Base-by-base conservation (phyloP, 2,888 invertebrate species). In the Trypoxylon attenuatum region DNA sequence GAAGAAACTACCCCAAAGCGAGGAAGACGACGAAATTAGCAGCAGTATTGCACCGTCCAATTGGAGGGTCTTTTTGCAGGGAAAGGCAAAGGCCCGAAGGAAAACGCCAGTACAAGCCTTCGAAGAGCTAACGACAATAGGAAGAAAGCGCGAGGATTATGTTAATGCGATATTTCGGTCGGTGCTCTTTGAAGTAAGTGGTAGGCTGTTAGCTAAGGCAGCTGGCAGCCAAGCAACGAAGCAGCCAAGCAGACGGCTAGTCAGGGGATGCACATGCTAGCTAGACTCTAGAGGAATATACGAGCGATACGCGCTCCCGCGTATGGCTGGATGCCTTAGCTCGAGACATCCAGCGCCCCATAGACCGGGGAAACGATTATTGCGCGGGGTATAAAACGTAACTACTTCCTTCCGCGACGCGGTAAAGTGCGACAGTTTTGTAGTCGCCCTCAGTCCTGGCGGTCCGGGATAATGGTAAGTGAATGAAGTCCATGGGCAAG, bases 361-460 rank as follows among this genome's bases (percentile, higher is more conserved):
- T 78, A 77, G 78, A 79, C 74, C 67, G 68, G 73, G 69, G 72
- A 71, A 82, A 82, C 82, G 82, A 82, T 82, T 82, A 82, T 81
- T 81, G 76, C 79, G 54, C 68, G 55, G 69, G 79, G 71, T 80
- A 81, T 82, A 82, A 82, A 82, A 82, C 75, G 69, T 78, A 82
- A 82, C 79, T 78, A 75, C 81, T 82, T 78, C 78, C 81, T 78
- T 79, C 74, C 75, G 65, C 45, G 73, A 62, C 55, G 59, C 67
- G 69, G 69, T 58, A 73, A 80, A 81, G 69, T 75, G 80, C 73
- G 81, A 81, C 81, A 79, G 77, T 82, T 82, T 81, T 72, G 79
- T 76, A 77, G 71, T 67, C 70, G 67, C 66, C 71, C 65, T 57
- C 66, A 33, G 65, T 39, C 55, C 65, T 42, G 51, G 41, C 68